Conservation (phyloP, 2,113 vertebrate species). For the Phodopus roborovskii region DNA sequence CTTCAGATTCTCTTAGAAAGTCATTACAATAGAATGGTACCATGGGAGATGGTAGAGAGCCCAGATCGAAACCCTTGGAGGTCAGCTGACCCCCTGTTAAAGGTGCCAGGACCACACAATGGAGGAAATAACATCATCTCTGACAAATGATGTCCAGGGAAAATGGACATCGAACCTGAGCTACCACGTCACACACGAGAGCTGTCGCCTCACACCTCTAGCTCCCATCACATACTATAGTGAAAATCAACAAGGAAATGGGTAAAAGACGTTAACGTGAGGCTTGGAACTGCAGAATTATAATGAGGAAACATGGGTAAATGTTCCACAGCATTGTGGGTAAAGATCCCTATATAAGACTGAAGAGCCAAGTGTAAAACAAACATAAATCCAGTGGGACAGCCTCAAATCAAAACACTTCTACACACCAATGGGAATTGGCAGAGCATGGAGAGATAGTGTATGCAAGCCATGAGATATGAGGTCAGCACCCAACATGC, state of each 20-base stretch:
- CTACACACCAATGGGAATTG: fast-evolving
- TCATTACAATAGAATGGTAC: background rate
- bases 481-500: no score
- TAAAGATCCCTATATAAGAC: background rate
- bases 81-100: background rate
- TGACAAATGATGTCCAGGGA: background rate
- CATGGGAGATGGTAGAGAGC: background rate
- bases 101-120: background rate
- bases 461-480: no score
- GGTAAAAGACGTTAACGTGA: background rate
- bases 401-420: no score
- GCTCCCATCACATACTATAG: background rate
- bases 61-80: background rate
- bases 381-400: background rate
- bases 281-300: background rate
- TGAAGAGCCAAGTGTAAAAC: background rate
- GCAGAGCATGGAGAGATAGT: no score
- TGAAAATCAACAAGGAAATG: background rate
- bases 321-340: background rate
- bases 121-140: background rate
- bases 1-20: background rate
- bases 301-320: background rate
- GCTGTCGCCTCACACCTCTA: no score
- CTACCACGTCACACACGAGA: fast-evolving
- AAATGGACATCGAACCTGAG: background rate